Percentiles rank a stretch among this genome's conserved stretches.
Conservation (phyloP, 2,113 vertebrate genomes). For the Phainopepla nitens region DNA sequence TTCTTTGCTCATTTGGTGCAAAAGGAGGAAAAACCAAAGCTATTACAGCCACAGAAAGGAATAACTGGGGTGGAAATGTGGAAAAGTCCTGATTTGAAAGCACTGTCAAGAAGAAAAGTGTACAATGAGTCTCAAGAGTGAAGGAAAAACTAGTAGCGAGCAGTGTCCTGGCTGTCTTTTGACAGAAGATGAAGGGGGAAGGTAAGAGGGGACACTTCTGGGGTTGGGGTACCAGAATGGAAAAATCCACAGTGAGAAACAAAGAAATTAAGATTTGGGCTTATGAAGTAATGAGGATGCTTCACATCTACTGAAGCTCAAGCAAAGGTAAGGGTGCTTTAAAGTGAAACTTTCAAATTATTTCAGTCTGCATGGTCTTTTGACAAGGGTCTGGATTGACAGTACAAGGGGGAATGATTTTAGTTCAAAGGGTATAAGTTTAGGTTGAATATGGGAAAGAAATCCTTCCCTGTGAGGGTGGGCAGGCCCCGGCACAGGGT, state of each 20-base stretch:
- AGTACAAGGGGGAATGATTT: not conserved
- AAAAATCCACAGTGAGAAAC: not conserved
- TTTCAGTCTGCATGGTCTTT: not conserved
- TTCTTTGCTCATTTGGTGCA: not conserved
- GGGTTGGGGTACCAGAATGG: not conserved
- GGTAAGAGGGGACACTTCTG: not conserved
- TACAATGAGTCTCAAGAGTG: not conserved
- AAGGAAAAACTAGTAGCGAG: not conserved
- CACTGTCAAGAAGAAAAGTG: not conserved
- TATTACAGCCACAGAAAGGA: not conserved
- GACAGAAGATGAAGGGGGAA: not conserved
- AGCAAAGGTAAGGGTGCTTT: not conserved
- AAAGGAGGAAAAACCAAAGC: not conserved
- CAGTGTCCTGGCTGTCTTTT: not conserved
- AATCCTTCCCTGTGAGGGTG: not conserved
- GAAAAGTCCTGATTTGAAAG: not conserved
- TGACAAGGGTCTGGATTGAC: not conserved
- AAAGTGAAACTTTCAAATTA: not conserved
- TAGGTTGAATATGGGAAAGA: not conserved
- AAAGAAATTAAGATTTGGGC: not conserved
- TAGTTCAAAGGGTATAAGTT: fast-evolving
- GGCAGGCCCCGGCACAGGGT: fast-evolving
- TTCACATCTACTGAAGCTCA: not conserved
- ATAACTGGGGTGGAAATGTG: not conserved
- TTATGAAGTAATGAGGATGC: not conserved